Conservation (phyloP, 2,113 vertebrate species). For the Myanophis thanlyinensis region DNA sequence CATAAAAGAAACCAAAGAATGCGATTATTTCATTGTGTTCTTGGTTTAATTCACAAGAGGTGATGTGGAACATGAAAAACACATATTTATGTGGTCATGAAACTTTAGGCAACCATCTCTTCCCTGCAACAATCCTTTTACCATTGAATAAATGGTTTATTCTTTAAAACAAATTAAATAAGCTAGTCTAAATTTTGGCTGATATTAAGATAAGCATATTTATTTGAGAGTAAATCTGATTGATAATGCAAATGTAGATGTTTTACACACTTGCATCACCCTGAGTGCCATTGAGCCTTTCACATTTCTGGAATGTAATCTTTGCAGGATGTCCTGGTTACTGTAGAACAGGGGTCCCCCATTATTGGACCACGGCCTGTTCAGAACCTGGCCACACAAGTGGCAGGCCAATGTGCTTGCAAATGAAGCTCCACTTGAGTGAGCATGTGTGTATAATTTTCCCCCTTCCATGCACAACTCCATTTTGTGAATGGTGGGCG, state of each 20-base stretch:
- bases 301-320: background rate
- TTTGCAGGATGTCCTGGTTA: constrained; percentile 5
- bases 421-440: too few relatives aligned
- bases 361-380: background rate
- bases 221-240: background rate
- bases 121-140: background rate
- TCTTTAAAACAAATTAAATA: background rate
- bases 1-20: background rate
- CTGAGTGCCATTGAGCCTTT: constrained; percentile 6
- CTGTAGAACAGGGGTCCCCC: background rate
- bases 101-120: rapidly evolving
- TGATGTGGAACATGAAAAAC: background rate
- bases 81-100: background rate
- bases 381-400: background rate
- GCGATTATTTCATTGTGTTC: background rate
- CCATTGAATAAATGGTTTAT: background rate
- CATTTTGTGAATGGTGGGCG: background rate
- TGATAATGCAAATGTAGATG: background rate
- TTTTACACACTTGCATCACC: constrained; percentile 18
- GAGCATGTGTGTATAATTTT: background rate
- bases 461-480: background rate
- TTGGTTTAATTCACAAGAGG: background rate
- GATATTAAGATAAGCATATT: background rate
- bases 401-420: background rate
- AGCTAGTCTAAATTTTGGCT: background rate